A percentile compares a stretch with the other conserved stretches of the same genome.
These are phyloP conservation scores for Hippopotamus amphibius DNA, from an alignment of 2,113 vertebrate species.

Conservation along the genomic window DNA sequence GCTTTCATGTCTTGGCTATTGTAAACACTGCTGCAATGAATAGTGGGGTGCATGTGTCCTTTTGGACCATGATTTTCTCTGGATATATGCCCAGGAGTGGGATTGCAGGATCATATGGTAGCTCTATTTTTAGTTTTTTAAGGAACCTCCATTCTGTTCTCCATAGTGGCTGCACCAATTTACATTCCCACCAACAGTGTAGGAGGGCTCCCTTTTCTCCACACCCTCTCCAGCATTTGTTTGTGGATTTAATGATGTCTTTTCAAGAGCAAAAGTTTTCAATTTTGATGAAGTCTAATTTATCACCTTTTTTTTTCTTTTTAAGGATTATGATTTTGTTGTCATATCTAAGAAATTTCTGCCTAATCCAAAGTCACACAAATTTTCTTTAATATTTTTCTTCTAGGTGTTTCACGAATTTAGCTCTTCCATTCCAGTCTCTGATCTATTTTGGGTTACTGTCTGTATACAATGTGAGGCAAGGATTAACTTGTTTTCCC, in stretches of 20 bases:
- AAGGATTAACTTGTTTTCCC: background rate
- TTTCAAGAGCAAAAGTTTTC: background rate
- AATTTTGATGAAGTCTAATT: background rate
- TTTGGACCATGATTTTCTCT: too few relatives aligned
- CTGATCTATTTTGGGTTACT: background rate
- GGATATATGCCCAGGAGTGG: too few relatives aligned
- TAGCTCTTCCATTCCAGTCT: background rate
- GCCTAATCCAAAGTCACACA: background rate
- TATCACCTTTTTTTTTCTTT: background rate
- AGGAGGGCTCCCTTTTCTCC: too few relatives aligned
- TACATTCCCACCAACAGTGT: too few relatives aligned
- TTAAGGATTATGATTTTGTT: background rate
- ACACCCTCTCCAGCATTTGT: too few relatives aligned
- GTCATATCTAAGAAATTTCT: background rate
- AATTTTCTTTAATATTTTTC: background rate
- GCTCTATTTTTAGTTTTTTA: too few relatives aligned
- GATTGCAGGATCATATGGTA: too few relatives aligned
- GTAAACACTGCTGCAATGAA: too few relatives aligned
- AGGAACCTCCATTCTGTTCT: too few relatives aligned
- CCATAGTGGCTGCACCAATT: too few relatives aligned
- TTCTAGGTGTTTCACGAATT: background rate
- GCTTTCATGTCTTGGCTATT: too few relatives aligned
- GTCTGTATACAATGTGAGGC: background rate
- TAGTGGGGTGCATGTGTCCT: too few relatives aligned
- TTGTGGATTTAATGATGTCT: background rate